A percentile compares a stretch with the other conserved stretches of the same genome.
These are phyloP conservation scores for Mesembrinibis cayennensis DNA, from an alignment of 2,113 vertebrate species.

Conservation along the genomic window DNA sequence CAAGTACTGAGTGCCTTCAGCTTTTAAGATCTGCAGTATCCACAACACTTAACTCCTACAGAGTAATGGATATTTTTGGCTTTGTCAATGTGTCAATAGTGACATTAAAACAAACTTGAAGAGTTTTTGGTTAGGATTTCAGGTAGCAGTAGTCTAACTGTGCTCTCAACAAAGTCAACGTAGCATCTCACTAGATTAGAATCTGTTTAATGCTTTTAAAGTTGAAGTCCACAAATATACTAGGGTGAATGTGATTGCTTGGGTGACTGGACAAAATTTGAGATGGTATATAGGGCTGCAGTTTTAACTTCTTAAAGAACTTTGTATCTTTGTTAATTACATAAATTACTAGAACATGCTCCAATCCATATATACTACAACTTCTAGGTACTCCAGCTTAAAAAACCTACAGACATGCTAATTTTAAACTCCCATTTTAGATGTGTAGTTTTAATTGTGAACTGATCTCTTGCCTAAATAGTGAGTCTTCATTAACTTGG, in stretches of 20 bases:
- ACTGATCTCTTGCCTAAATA: background rate
- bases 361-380: background rate
- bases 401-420: background rate
- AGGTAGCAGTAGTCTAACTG: background rate
- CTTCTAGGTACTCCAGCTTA: background rate
- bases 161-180: background rate
- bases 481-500: background rate
- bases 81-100: background rate
- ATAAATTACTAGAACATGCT: background rate
- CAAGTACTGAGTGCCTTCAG: background rate
- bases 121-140: background rate
- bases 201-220: background rate
- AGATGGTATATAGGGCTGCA: background rate
- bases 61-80: background rate
- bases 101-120: background rate
- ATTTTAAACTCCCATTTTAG: background rate
- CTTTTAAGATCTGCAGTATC: background rate
- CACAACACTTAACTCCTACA: background rate
- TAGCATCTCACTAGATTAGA: background rate
- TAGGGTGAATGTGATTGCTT: background rate
- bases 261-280: background rate
- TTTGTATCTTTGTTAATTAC: background rate
- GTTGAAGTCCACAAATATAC: background rate
- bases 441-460: background rate
- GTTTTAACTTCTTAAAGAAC: background rate